phyloP scores from a whole-genome alignment of 2,797 vertebrate genomes.

The Anguilla obscura region DNA sequence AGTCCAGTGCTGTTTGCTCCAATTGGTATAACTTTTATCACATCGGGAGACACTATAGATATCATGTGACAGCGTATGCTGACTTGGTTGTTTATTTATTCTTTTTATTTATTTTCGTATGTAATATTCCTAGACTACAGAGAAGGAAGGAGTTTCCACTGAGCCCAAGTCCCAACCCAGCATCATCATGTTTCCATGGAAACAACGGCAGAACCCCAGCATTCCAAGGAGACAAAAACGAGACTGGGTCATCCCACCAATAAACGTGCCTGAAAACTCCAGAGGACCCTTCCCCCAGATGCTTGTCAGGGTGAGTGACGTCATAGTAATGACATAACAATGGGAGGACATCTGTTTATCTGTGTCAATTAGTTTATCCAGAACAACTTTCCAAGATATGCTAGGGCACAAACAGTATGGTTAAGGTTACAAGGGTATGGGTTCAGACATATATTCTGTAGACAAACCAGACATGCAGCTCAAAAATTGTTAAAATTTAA shows the following conservation, averaged over 20 bases:
- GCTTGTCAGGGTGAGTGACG: conserved; percentile 90
- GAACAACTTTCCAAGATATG: not conserved
- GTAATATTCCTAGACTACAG: conserved; percentile 67
- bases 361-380: not conserved
- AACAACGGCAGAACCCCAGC: conserved; percentile 74
- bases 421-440: not conserved
- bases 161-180: conserved; percentile 71
- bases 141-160: conserved; percentile 66
- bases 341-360: conserved; percentile 13
- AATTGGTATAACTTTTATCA: not conserved
- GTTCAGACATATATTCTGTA: not conserved
- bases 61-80: not conserved
- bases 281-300: conserved; percentile 95
- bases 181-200: conserved; percentile 80
- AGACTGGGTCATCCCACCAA: conserved; percentile 98
- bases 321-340: not conserved
- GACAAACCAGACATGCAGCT: not conserved
- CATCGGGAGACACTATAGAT: not conserved
- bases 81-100: not conserved
- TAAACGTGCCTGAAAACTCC: conserved; percentile 97
- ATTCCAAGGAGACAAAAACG: conserved; percentile 90
- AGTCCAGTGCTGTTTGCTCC: not conserved
- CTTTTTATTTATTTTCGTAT: conserved; percentile 34
- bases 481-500: not conserved
- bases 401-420: not conserved